Evolutionary conservation across 2,113 vertebrate species (phyloP).

Genomic region (Microcebus tavaratra): DNA sequence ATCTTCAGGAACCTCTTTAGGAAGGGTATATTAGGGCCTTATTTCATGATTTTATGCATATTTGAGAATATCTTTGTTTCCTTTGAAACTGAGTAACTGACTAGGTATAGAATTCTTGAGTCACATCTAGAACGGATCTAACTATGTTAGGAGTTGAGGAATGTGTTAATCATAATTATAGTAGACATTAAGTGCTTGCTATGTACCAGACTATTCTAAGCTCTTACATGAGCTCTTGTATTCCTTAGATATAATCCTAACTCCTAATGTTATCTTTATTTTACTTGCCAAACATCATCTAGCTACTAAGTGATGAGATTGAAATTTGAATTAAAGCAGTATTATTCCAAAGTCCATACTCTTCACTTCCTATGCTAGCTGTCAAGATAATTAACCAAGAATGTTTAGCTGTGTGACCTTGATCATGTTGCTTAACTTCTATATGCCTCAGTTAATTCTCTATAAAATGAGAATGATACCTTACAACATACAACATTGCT

Average conservation of each 20-base stretch:
- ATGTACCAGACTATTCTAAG: not conserved
- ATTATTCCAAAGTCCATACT: not conserved
- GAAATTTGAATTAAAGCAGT: not conserved
- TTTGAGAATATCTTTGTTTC: not conserved
- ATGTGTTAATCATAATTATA: not conserved
- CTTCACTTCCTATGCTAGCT: not conserved
- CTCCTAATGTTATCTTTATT: not conserved
- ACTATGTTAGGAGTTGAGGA: not conserved
- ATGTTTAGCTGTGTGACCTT: not conserved
- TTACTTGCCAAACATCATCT: not conserved
- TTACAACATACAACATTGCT: not conserved
- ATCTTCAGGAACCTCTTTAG: not conserved
- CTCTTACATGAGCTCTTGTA: not conserved
- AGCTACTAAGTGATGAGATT: not conserved
- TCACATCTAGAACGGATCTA: not conserved
- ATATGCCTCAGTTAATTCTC: not conserved
- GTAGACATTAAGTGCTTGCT: not conserved
- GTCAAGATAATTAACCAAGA: not conserved
- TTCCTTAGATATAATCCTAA: not conserved
- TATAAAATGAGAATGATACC: not conserved
- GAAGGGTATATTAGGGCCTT: not conserved
- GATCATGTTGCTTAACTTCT: not conserved
- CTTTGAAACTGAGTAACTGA: not conserved
- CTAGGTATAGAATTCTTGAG: not conserved
- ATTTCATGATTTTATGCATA: not conserved